Evolutionary conservation across 2,797 vertebrate species (phyloP).

Genomic region (Xerus rutilus): DNA sequence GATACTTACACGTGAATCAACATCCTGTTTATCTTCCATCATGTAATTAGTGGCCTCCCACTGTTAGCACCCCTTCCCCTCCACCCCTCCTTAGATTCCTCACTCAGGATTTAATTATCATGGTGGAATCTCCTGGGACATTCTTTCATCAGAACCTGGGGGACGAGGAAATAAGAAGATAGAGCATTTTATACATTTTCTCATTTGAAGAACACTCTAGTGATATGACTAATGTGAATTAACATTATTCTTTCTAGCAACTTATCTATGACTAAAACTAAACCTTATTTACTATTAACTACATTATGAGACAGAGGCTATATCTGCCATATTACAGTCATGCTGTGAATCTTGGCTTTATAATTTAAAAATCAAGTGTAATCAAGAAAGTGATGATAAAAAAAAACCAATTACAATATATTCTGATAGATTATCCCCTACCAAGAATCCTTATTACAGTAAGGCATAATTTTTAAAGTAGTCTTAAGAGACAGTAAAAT

Average conservation of each 20-base stretch:
- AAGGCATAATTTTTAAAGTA: neutral
- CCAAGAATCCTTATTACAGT: neutral
- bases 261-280: conserved; percentile 14
- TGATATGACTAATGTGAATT: neutral
- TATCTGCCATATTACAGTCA: neutral
- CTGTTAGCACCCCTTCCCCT: neutral
- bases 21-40: conserved; percentile 75
- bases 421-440: neutral
- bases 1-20: conserved; percentile 64
- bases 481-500: neutral
- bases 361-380: neutral
- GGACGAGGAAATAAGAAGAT: neutral
- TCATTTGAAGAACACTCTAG: neutral
- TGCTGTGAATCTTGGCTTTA: neutral
- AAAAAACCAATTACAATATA: neutral
- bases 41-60: conserved; percentile 28
- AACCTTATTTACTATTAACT: neutral
- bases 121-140: conserved; percentile 4
- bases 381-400: neutral
- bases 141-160: conserved; percentile 29
- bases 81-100: conserved; percentile 33
- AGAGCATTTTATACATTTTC: neutral
- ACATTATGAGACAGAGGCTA: neutral
- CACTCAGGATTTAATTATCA: conserved; percentile 9
- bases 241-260: conserved; percentile 14